Percentiles rank a stretch among this genome's conserved stretches.
phyloP scores from a whole-genome alignment of 2,888 invertebrate genomes.

The Drosophila picticornis region DNA sequence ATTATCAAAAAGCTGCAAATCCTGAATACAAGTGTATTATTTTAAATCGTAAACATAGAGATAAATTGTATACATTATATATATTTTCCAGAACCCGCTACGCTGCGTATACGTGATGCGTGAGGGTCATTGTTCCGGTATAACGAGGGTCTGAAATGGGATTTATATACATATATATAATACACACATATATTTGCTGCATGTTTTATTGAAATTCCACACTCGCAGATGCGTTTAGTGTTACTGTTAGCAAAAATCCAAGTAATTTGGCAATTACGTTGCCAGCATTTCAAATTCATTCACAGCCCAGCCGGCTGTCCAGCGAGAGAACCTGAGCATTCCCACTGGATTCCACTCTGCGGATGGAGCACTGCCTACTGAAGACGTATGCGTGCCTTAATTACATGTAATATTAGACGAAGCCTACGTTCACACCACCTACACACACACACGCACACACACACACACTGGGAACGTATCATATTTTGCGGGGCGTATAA shows the following conservation, averaged over 20 bases:
- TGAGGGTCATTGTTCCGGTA: conserved; percentile 20
- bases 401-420: conserved; percentile 73
- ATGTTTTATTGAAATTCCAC: conserved; percentile 81
- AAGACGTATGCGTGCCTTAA: conserved; percentile 54
- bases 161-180: not conserved
- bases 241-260: conserved; percentile 69
- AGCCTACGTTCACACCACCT: conserved; percentile 18
- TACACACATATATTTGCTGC: conserved; percentile 50
- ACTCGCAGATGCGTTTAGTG: conserved; percentile 69
- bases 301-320: conserved; percentile 19
- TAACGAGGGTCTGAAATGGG: not conserved
- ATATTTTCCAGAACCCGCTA: not conserved
- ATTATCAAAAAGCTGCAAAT: not conserved
- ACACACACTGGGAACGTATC: conserved; percentile 38
- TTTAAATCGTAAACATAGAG: conserved; percentile 4
- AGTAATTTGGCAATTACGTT: conserved; percentile 76
- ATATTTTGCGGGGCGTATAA: conserved; percentile 73
- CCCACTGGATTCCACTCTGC: conserved; percentile 33
- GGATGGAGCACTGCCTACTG: conserved; percentile 12
- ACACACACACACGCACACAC: conserved; percentile 2
- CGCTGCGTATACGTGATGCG: conserved; percentile 56
- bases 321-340: conserved; percentile 41
- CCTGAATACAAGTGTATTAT: conserved; percentile 4
- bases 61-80: conserved; percentile 11
- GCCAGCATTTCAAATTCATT: conserved; percentile 72